Conservation (phyloP, 2,797 vertebrate species). For the Hipposideros larvatus region DNA sequence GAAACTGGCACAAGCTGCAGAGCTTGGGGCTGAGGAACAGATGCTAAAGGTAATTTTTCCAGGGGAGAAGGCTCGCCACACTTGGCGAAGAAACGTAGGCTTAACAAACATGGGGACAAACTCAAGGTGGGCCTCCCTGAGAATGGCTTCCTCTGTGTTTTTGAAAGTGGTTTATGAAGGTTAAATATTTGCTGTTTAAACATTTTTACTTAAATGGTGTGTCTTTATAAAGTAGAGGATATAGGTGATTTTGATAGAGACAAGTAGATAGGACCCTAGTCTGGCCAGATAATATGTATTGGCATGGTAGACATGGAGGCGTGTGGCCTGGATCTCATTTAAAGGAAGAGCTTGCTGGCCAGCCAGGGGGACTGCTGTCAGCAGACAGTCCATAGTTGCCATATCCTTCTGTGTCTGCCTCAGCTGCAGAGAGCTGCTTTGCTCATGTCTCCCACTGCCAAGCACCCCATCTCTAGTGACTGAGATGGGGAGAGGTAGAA, state of each 20-base stretch:
- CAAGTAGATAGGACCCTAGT: too few species aligned
- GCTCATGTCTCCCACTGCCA: rapidly evolving
- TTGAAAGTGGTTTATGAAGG: neutral
- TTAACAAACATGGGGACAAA: neutral
- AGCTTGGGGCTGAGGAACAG: neutral
- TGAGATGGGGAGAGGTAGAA: too few species aligned
- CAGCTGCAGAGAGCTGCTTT: neutral
- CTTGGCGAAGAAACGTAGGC: neutral
- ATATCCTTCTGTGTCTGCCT: neutral
- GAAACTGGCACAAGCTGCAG: neutral
- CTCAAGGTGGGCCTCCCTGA: neutral
- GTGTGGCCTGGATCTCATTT: rapidly evolving
- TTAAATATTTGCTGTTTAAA: neutral
- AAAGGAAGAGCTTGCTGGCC: neutral
- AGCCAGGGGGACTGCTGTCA: too few species aligned
- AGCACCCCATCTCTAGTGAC: neutral
- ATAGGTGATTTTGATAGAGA: neutral
- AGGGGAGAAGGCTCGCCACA: neutral
- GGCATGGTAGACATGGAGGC: neutral
- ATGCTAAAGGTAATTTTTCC: neutral
- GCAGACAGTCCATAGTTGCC: rapidly evolving
- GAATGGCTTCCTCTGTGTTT: neutral
- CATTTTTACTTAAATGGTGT: neutral
- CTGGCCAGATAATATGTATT: too few species aligned
- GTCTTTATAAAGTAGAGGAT: neutral